Percentiles rank a stretch among this genome's conserved stretches.
These are phyloP conservation scores for Miichthys miiuy DNA, from an alignment of 2,797 vertebrate species.

Conservation along the genomic window DNA sequence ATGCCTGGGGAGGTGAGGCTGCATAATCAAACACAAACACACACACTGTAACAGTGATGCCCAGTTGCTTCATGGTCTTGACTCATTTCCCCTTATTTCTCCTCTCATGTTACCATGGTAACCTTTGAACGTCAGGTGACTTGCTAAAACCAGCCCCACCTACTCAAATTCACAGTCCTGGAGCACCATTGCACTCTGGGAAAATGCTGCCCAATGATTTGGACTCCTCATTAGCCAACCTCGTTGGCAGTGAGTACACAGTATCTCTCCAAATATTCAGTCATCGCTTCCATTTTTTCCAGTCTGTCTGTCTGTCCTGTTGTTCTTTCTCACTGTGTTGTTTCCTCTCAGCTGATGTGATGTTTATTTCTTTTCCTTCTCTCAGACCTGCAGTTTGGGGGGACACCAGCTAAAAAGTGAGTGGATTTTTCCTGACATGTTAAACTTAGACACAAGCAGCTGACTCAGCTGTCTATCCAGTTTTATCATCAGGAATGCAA, in stretches of 20 bases:
- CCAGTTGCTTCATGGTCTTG: conserved; percentile 43
- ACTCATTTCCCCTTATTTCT: conserved; percentile 51
- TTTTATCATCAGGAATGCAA: conserved; percentile 4
- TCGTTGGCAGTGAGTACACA: conserved; percentile 90
- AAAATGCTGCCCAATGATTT: conserved; percentile 90
- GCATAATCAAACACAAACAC: conserved; percentile 15
- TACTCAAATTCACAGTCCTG: conserved; percentile 85
- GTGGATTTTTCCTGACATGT: conserved; percentile 54
- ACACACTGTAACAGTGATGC: conserved; percentile 36
- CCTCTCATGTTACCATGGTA: conserved; percentile 71
- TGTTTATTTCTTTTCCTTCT: conserved; percentile 26
- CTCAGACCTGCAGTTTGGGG: conserved; percentile 93
- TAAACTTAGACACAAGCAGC: conserved; percentile 20
- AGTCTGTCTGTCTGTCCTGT: not conserved
- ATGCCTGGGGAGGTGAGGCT: conserved; percentile 90
- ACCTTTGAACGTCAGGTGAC: conserved; percentile 81
- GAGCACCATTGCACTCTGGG: conserved; percentile 81
- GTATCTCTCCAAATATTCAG: conserved; percentile 12
- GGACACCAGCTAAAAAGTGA: conserved; percentile 92
- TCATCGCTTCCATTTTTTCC: not conserved
- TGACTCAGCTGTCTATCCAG: conserved; percentile 24
- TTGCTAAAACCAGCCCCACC: conserved; percentile 87
- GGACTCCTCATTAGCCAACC: conserved; percentile 91
- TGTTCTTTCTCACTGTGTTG: not conserved
- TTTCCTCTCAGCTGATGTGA: conserved; percentile 35